Evolutionary conservation across 2,797 vertebrate species (phyloP).

Genomic region (Notolepis coatsorum): DNA sequence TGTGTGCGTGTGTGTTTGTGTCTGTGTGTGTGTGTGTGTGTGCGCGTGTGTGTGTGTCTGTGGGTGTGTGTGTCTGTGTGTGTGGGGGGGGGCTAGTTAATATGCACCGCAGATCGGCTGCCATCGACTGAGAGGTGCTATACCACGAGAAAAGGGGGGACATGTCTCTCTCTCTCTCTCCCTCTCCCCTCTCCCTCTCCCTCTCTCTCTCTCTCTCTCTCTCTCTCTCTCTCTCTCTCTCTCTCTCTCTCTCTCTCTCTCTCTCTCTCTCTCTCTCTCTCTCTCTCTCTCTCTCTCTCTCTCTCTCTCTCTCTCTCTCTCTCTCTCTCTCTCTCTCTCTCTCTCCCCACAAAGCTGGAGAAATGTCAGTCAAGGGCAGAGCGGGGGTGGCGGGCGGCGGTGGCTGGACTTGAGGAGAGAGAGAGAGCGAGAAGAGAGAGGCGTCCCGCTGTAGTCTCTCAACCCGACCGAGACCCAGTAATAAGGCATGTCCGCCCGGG

Average conservation of each 20-base stretch:
- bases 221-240: no score
- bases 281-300: no score
- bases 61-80: no score
- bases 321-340: slow-evolving; percentile 28
- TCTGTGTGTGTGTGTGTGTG: background rate
- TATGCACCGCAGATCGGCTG: slow-evolving; percentile 59
- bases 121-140: slow-evolving; percentile 73
- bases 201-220: no score
- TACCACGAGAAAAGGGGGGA: slow-evolving; percentile 39
- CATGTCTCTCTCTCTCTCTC: slow-evolving; percentile 37
- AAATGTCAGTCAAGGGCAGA: slow-evolving; percentile 53
- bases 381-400: slow-evolving; percentile 5
- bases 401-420: background rate
- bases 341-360: slow-evolving; percentile 41
- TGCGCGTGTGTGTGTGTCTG: background rate
- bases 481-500: slow-evolving; percentile 5
- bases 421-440: background rate
- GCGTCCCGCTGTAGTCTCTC: slow-evolving; percentile 8
- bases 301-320: no score
- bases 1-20: no score
- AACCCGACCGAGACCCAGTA: background rate
- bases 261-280: no score
- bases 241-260: no score
- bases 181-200: slow-evolving; percentile 50
- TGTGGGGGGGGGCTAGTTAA: slow-evolving; percentile 67